A percentile compares a stretch with the other conserved stretches of the same genome.
Conservation (phyloP, 2,888 invertebrate genomes). For the Morinoia aosen region DNA sequence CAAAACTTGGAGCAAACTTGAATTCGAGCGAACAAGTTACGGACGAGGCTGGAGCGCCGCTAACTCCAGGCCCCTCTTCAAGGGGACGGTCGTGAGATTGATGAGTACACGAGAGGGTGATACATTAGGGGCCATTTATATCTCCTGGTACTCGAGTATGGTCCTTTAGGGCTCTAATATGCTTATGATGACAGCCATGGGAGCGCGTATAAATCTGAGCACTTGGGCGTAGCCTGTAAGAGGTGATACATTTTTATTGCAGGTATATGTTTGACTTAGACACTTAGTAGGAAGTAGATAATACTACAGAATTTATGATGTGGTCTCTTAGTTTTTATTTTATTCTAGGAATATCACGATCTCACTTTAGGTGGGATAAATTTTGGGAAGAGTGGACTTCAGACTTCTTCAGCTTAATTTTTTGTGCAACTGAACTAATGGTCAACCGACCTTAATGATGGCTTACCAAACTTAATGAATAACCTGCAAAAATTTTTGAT, state of each 20-base stretch:
- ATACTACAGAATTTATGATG: too few relatives aligned
- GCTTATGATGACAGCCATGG: neutral
- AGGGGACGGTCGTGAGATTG: neutral
- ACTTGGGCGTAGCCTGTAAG: too few relatives aligned
- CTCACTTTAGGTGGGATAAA: too few relatives aligned
- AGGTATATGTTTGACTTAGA: neutral
- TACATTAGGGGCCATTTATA: neutral
- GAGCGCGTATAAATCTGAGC: neutral
- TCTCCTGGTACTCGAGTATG: neutral
- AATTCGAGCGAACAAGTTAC: neutral
- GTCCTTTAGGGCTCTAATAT: neutral
- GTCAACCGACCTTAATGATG: too few relatives aligned
- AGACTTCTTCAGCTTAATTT: too few relatives aligned
- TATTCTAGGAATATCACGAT: too few relatives aligned
- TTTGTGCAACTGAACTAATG: too few relatives aligned
- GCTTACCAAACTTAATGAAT: too few relatives aligned
- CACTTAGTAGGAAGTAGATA: too few relatives aligned
- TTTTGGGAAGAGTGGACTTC: too few relatives aligned
- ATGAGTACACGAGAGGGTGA: neutral
- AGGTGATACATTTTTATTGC: neutral
- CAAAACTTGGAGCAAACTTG: constrained; percentile 16
- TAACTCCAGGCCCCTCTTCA: neutral
- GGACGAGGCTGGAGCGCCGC: neutral
- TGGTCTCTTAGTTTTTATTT: too few relatives aligned
- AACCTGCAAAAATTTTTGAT: too few relatives aligned